Base-by-base conservation (phyloP, 2,113 vertebrate species). In the Micromys minutus region DNA sequence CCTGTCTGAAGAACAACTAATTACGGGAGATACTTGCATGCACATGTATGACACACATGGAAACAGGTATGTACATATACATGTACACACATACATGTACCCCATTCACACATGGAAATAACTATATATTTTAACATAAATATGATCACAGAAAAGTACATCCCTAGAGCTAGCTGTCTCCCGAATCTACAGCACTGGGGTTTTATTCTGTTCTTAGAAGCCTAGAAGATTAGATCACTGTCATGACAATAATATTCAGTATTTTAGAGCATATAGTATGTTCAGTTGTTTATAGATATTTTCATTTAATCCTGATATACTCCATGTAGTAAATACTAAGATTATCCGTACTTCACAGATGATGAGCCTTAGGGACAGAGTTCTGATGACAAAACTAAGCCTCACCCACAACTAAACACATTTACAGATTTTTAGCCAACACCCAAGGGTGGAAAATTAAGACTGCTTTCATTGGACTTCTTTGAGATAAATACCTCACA, bases 281-380 rank as follows among this genome's bases (percentile, higher is more conserved):
- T 29, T n/a, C 42, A 61, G 52, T 74, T 89, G 39, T 85, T 88
- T 42, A 31, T 57, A 31, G 81, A 55, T n/a, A 21, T 50, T 57
- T 90, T 52, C 87, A 83, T 55, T 83, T 47, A 94, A 77, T 72
- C 72, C 79, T 39, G 71, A 94, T 52, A 55, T 96, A 77, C 19
- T 42, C 71, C 91, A 24, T 12, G 21, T 2, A 47, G 63, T 71
- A 63, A 71, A 55, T 57, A 52, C 55, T 65, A 80, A 92, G 11
- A 55, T 57, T 72, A 83, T 67, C 65, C 17, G 34, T 71, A 67
- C 72, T 85, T 31, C 91, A 80, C 63, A 92, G 52, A 76, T 83
- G 36, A 93, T 76, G 31, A 95, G 36, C 29, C 31, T 45, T 2
- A 76, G 21, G 47, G 45, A 75, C 52, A 71, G 50, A 94, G 42